These are phyloP conservation scores for Himantopus leucocephalus DNA, from an alignment of 2,113 vertebrate genomes.

Conservation along the genomic window DNA sequence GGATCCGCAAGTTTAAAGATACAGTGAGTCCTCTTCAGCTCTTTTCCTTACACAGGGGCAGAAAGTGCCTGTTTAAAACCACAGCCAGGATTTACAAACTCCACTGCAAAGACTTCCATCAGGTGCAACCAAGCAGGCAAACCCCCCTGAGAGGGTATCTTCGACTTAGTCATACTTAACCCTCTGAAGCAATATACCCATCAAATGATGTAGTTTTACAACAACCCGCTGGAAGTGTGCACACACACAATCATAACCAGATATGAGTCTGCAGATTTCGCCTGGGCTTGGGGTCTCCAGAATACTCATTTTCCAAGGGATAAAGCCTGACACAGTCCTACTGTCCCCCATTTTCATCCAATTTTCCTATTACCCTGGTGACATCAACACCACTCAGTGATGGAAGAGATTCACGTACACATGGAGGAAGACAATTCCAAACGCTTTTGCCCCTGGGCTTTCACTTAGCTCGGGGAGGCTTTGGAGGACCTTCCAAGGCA, in stretches of 20 bases:
- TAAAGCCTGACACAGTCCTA: not conserved
- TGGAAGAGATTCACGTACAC: not conserved
- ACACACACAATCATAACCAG: rapidly evolving
- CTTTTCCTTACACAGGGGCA: not conserved
- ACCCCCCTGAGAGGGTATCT: not conserved
- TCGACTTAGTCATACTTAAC: not conserved
- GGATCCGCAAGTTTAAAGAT: not conserved
- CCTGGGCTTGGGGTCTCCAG: not conserved
- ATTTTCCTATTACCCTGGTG: not conserved
- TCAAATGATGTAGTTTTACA: not conserved
- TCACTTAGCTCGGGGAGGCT: not conserved
- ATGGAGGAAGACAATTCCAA: not conserved
- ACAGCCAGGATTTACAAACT: not conserved
- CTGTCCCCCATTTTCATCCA: not conserved
- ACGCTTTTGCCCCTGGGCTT: not conserved
- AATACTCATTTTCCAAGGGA: not conserved
- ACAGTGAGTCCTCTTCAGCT: not conserved
- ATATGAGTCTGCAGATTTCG: not conserved
- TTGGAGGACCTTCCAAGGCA: not conserved
- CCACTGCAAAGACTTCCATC: not conserved
- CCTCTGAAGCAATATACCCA: not conserved
- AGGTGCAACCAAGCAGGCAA: not conserved
- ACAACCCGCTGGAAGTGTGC: conserved; percentile 11
- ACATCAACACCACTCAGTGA: not conserved
- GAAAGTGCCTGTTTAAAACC: not conserved